Evolutionary conservation across 2,888 invertebrate species (phyloP), one percentile per base, ranked within the genome.

Genomic region (Perizoma affinitatum): DNA sequence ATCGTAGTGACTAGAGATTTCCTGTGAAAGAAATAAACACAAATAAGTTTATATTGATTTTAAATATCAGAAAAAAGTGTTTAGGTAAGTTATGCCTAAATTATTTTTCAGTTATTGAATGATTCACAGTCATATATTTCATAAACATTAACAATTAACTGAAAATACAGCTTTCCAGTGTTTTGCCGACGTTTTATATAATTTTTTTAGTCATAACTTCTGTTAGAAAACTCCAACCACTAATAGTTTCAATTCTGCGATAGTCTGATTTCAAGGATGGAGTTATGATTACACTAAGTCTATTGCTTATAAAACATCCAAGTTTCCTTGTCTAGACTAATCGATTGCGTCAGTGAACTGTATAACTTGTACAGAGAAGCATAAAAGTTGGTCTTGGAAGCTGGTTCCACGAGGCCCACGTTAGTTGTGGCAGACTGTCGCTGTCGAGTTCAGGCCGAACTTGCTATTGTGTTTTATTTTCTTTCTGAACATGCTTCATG

Each of bases 381-480:
- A 68, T 67, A 69, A 74, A 74, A 69, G 71, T 71, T 70, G 68
- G 76, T 75, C 73, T 70, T 68, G 68, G 59, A 66, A 61, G 58
- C 58, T 65, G 65, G 63, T 65, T 57, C 65, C 10, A n/a, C 0
- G 36, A 43, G 38, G 38, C 58, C n/a, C 48, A 68, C 70, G 64
- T 68, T 71, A 62, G 72, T 68, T 66, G 67, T 66, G 70, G 73
- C 77, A 77, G 79, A 83, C 80, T 69, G 70, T 80, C 73, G 71
- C 80, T 88, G 89, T 89, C 88, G 87, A 83, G 76, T 84, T 76
- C 87, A 88, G 87, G 77, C 78, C 75, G 61, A 82, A 84, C 78
- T 83, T 81, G 70, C 72, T 69, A 70, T 78, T 80, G 72, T 75
- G 71, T 79, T 82, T 77, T 76, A 75, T 79, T 83, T 81, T 72